Conservation (phyloP, 1,140 invertebrate species). For the Nebria ingens region DNA sequence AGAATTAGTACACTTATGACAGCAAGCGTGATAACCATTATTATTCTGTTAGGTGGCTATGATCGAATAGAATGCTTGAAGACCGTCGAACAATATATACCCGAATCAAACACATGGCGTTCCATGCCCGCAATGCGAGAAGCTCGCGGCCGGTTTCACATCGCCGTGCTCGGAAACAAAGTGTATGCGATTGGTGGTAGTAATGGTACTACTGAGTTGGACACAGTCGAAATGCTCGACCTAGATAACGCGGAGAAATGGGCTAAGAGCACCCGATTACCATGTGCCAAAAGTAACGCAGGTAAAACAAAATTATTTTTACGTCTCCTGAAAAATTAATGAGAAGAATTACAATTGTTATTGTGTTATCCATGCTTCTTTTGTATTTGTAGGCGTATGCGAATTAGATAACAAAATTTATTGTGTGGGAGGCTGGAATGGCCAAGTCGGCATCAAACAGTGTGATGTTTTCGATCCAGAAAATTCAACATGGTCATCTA, state of each 20-base stretch:
- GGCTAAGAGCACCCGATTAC: conserved; percentile 48
- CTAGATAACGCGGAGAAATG: conserved; percentile 43
- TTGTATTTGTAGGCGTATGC: conserved; percentile 49
- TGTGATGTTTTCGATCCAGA: conserved; percentile 57
- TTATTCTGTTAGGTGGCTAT: conserved; percentile 68
- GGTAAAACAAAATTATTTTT: conserved; percentile 26
- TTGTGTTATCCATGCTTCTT: background rate
- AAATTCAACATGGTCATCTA: background rate
- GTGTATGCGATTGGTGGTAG: conserved; percentile 72
- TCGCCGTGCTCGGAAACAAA: conserved; percentile 51
- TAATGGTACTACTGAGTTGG: conserved; percentile 62
- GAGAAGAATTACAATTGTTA: too few species aligned
- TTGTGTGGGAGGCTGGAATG: conserved; percentile 73
- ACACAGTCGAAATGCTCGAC: conserved; percentile 56
- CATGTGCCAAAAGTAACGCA: conserved; percentile 55
- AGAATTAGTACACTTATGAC: too few species aligned
- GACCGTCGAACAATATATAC: conserved; percentile 62
- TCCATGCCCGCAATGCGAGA: conserved; percentile 55
- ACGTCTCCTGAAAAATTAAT: too few species aligned
- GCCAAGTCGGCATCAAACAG: conserved; percentile 59
- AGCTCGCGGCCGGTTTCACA: conserved; percentile 63
- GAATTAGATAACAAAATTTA: conserved; percentile 58
- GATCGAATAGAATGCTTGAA: conserved; percentile 74
- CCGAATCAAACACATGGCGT: conserved; percentile 56
- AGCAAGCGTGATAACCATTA: too few species aligned